These are phyloP conservation scores for Aegithalos caudatus DNA, from an alignment of 2,113 vertebrate genomes.

Conservation along the genomic window DNA sequence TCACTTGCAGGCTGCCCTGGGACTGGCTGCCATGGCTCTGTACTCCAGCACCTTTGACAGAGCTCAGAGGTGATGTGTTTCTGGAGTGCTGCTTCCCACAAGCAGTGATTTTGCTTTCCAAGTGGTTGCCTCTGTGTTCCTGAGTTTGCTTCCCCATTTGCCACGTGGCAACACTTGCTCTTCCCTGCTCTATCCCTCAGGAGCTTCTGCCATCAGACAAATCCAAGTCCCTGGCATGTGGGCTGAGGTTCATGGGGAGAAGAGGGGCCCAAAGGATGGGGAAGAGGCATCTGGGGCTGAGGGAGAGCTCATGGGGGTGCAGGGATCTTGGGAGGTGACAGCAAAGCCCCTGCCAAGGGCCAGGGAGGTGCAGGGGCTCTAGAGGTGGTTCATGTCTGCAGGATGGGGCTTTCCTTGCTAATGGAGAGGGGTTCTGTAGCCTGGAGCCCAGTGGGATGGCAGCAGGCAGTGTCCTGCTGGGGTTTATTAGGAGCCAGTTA, in stretches of 20 bases:
- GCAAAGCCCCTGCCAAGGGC: not conserved
- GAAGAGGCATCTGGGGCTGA: accelerated
- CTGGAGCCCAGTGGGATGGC: not conserved
- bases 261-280: not conserved
- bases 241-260: not conserved
- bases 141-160: not conserved
- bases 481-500: not conserved
- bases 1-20: not conserved
- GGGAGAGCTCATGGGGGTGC: accelerated
- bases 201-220: not conserved
- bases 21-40: not conserved
- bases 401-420: not conserved
- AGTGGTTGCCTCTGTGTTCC: not conserved
- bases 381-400: not conserved
- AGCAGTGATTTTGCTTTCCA: not conserved
- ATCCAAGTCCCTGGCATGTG: not conserved
- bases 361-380: not conserved
- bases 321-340: not conserved
- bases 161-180: not conserved
- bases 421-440: not conserved
- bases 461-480: not conserved
- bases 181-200: not conserved
- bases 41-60: not conserved
- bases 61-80: not conserved
- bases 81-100: not conserved